Conservation (phyloP, 2,888 invertebrate species). For the Catocala nupta region DNA sequence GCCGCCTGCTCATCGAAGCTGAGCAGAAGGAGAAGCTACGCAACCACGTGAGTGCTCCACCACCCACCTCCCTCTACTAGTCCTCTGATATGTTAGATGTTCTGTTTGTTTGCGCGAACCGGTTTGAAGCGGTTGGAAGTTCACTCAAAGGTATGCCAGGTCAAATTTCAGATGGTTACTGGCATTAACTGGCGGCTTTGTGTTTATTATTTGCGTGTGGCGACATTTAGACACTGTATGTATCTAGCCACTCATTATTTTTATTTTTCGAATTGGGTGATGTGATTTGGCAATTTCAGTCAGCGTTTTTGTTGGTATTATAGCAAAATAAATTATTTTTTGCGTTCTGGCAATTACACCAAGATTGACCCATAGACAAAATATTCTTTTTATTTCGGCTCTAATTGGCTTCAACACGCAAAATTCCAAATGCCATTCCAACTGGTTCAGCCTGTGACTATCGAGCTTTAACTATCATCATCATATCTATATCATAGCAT, state of each 20-base stretch:
- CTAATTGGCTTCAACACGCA: slow-evolving; percentile 34
- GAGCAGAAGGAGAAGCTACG: slow-evolving; percentile 93
- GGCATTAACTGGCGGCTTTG: slow-evolving; percentile 12
- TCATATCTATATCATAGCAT: slow-evolving; percentile 20
- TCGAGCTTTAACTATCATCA: slow-evolving; percentile 11
- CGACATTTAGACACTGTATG: background rate
- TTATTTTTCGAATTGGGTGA: no score
- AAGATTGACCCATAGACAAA: no score
- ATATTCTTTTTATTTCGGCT: slow-evolving; percentile 3
- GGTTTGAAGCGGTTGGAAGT: slow-evolving; percentile 30
- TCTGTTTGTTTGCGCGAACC: slow-evolving; percentile 42
- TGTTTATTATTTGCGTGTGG: background rate
- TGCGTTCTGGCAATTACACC: background rate
- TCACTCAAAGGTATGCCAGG: slow-evolving; percentile 25
- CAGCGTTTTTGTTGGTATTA: background rate
- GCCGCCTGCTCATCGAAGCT: slow-evolving; percentile 91
- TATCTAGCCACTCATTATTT: no score
- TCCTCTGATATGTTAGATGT: slow-evolving; percentile 31
- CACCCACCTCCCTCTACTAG: background rate
- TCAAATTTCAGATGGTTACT: no score
- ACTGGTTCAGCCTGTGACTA: slow-evolving; percentile 42
- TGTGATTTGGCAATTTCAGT: background rate
- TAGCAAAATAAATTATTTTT: background rate
- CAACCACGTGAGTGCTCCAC: slow-evolving; percentile 89
- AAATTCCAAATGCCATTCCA: slow-evolving; percentile 32